A percentile compares a stretch with the other conserved stretches of the same genome.
These are phyloP conservation scores for Pseudolaguvia tuberculata DNA, from an alignment of 2,113 vertebrate species.

Conservation along the genomic window DNA sequence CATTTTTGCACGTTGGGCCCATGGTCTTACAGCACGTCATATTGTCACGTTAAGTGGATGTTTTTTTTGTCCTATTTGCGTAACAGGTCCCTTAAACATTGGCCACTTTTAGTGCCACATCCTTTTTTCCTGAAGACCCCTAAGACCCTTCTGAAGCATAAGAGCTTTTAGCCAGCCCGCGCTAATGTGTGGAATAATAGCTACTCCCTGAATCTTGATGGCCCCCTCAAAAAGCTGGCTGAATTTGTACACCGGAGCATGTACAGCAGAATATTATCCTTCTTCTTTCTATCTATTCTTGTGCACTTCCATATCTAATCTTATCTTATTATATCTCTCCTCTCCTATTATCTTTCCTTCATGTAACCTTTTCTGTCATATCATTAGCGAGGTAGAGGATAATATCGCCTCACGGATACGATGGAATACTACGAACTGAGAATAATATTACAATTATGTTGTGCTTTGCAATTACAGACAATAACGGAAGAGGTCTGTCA, in stretches of 20 bases:
- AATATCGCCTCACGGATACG: constrained; percentile 43
- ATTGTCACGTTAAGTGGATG: constrained; percentile 46
- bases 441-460: constrained; percentile 45
- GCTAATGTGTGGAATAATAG: constrained; percentile 78
- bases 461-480: constrained; percentile 43
- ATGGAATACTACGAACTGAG: constrained; percentile 38
- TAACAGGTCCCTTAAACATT: constrained; percentile 52
- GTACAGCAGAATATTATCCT: constrained; percentile 41
- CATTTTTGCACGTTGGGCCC: constrained; percentile 30
- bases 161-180: constrained; percentile 76
- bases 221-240: constrained; percentile 43
- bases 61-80: constrained; percentile 18
- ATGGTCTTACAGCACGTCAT: constrained; percentile 43
- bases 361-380: constrained; percentile 43
- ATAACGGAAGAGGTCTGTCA: constrained; percentile 31
- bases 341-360: constrained; percentile 40
- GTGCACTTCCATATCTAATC: constrained; percentile 47
- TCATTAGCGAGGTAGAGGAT: constrained; percentile 44
- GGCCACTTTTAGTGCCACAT: constrained; percentile 51
- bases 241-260: constrained; percentile 46
- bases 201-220: constrained; percentile 65
- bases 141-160: constrained; percentile 69
- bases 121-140: constrained; percentile 65
- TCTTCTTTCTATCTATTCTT: constrained; percentile 47
- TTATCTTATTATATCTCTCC: constrained; percentile 50